Conservation (phyloP, 2,113 vertebrate genomes). For the Setophaga kirtlandii region DNA sequence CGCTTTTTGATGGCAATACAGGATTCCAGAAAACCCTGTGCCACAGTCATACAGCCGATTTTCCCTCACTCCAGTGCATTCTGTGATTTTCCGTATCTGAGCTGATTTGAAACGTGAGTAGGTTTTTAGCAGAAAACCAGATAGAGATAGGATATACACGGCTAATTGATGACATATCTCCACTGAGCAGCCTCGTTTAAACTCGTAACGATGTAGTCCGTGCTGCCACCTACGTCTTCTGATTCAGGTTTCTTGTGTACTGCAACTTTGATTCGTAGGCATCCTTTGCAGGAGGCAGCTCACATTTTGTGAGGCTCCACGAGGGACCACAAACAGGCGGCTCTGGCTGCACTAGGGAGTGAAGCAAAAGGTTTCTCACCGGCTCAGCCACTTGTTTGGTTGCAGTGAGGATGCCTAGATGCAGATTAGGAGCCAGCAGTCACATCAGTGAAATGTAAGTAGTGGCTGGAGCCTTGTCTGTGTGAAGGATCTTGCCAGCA, state of each 20-base stretch:
- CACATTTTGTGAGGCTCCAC: neutral
- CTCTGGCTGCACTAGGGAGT: neutral
- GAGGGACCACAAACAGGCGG: neutral
- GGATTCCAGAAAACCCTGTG: neutral
- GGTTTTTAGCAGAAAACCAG: neutral
- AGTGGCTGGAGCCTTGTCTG: neutral
- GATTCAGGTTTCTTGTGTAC: slow-evolving; percentile 13
- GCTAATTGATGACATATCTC: neutral
- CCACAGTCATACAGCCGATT: neutral
- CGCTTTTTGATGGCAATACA: neutral
- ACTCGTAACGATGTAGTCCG: neutral
- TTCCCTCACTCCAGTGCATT: neutral
- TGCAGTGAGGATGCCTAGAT: neutral
- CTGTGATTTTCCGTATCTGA: neutral
- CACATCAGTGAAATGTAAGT: neutral
- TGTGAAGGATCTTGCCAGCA: slow-evolving; percentile 40
- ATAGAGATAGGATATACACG: neutral
- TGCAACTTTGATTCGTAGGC: neutral
- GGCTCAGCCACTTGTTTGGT: neutral
- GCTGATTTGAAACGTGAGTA: neutral
- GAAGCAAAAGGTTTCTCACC: neutral
- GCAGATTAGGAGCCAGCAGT: neutral
- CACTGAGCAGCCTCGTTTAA: neutral
- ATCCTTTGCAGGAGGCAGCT: neutral
- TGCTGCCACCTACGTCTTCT: slow-evolving; percentile 48